Evolutionary conservation across 2,888 invertebrate genomes (phyloP), one percentile per base, ranked within the genome.

Genomic region (Eupsilia transversa): DNA sequence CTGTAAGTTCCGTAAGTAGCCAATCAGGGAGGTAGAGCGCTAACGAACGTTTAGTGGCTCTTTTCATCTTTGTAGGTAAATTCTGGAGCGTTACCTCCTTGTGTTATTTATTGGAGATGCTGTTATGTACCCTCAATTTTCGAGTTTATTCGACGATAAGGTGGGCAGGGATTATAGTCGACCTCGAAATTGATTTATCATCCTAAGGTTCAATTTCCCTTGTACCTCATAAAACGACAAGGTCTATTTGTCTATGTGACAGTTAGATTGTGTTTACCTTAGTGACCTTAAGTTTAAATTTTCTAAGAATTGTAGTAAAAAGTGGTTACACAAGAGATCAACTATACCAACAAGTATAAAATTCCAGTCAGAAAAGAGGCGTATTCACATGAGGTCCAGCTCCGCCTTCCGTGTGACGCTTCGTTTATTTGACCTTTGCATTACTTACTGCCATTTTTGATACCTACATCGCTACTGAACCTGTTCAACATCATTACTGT

Each of bases 11-110:
- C 7, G 27, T 43, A 43, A 72, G 71, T 74, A 63, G 57, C 73
- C 72, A 81, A 85, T 79, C 77, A 68, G 54, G 59, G 38, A 79
- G 76, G 72, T 79, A 35, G 65, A 41, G 52, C 57, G 20, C 70
- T 77, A 84, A 82, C 72, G 35, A 84, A 66, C 33, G 54, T 73
- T 57, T 30, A 54, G 61, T 70, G 63, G 46, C n/a, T 4, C 60
- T 79, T 82, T 82, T 82, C 49, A 63, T 49, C 10, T 60, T 56
- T 33, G 33, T 9, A 52, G 20, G n/a, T 67, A 68, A 27, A 63
- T 54, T 63, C 23, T 64, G 10, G 27, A 54, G 33, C 35, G 14
- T 43, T 38, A 27, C 10, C 12, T 43, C 0, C 27, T 38, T 38
- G 7, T 57, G 30, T 52, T 61, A 73, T 56, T 56, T 52, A 72